Evolutionary conservation across 2,797 vertebrate species (phyloP), one percentile per base, ranked within the genome.

Genomic region (Anguilla marmorata): DNA sequence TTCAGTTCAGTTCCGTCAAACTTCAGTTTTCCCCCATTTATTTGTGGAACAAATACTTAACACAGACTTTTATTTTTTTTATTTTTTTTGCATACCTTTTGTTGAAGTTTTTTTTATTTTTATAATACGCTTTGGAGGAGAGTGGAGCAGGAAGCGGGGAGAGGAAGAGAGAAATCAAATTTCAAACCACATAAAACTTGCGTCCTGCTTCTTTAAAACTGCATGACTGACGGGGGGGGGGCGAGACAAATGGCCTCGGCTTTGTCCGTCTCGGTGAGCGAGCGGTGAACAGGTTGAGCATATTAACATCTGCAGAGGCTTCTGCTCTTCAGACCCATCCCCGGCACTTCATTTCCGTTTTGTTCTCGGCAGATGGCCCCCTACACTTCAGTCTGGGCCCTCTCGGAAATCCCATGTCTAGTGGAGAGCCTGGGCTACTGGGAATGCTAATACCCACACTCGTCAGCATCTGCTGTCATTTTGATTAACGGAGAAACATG

Each of bases 401-500:
- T n/a, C 76, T 80, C 48, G 21, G 76, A 80, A 80, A 80, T 5
- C 41, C 37, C 16, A 8, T 80, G 50, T 8, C 76, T 80, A 80
- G 24, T 48, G 41, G 41, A 80, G 76, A 80, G 76, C 76, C 6
- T 21, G 9, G 76, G 76, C 41, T n/a, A 33, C 76, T 48, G 76
- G 76, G 41, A 80, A 48, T 14, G 19, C 76, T 48, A 50, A 80
- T 80, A 80, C 48, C 76, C 76, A 48, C 76, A 48, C 41, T 48
- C 3, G 19, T 80, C 76, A 80, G 45, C 76, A 80, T 80, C 76
- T 80, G 76, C 50, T n/a, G 41, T 50, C 76, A 50, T 48, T 80
- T 56, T 87, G 86, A 80, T 87, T 37, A 56, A 79, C 56, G 7
- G 54, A 60, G 74, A 80, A 58, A 58, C n/a, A 30, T 48, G 37